Percentiles rank a stretch among this genome's conserved stretches.
Conservation (phyloP, 2,113 vertebrate species). For the Talpa occidentalis region DNA sequence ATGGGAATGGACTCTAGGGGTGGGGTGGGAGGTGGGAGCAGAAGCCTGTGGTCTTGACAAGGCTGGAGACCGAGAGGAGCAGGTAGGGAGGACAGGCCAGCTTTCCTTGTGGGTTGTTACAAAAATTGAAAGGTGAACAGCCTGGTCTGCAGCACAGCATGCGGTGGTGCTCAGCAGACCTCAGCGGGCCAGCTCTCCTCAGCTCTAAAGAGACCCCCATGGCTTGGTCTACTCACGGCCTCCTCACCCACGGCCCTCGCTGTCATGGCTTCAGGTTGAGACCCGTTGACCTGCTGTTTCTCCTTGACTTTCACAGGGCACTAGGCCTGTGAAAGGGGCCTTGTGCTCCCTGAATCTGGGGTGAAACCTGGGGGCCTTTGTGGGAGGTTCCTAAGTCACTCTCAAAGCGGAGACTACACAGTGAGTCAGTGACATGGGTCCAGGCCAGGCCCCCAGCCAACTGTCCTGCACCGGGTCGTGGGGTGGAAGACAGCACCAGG, state of each 20-base stretch:
- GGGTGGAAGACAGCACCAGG: background rate
- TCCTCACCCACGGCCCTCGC: background rate
- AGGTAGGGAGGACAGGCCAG: background rate
- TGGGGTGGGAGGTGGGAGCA: background rate
- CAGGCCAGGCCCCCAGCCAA: background rate
- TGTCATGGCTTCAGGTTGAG: rapidly evolving
- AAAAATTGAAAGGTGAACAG: background rate
- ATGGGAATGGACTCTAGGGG: background rate
- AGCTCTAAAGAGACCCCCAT: background rate
- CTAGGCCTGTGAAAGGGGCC: background rate
- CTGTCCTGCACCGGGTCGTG: too few relatives aligned
- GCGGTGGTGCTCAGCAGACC: background rate
- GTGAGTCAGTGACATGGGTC: background rate
- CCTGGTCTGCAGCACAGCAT: rapidly evolving
- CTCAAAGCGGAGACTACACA: background rate
- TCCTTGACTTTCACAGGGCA: background rate
- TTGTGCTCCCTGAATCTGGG: background rate
- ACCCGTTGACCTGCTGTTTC: background rate
- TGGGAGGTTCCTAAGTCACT: background rate
- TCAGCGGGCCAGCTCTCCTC: background rate
- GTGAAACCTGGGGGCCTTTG: background rate
- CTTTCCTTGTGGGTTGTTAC: background rate
- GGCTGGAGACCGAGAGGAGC: background rate
- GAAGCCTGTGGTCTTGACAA: background rate
- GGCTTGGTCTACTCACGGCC: rapidly evolving